A percentile compares a stretch with the other conserved stretches of the same genome.
Conservation (phyloP, 2,888 invertebrate species). For the Quadriops clusia region DNA sequence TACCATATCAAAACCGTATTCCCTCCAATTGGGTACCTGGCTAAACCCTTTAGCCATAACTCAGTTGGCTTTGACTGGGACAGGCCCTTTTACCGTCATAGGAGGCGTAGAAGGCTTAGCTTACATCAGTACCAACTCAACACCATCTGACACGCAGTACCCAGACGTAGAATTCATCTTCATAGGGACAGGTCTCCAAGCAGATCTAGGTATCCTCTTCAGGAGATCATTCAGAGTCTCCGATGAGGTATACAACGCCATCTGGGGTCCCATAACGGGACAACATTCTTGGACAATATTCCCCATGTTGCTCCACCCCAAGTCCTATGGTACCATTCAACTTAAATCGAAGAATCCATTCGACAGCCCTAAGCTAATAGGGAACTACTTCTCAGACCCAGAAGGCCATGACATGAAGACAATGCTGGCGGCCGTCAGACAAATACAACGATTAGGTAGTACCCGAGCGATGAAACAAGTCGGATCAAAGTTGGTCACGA, state of each 20-base stretch:
- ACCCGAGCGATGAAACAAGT: slow-evolving; percentile 49
- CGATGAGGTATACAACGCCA: slow-evolving; percentile 24
- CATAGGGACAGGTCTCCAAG: slow-evolving; percentile 43
- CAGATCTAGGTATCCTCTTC: slow-evolving; percentile 39
- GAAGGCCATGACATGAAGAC: slow-evolving; percentile 45
- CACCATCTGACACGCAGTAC: slow-evolving; percentile 32
- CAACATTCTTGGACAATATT: slow-evolving; percentile 39
- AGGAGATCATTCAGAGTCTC: slow-evolving; percentile 16
- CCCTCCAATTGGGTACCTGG: slow-evolving; percentile 10
- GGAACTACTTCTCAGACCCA: slow-evolving; percentile 43
- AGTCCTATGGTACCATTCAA: slow-evolving; percentile 40
- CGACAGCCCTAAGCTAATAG: slow-evolving; percentile 47
- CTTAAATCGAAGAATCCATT: slow-evolving; percentile 43
- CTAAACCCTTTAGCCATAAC: slow-evolving; percentile 25
- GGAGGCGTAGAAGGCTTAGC: slow-evolving; percentile 53
- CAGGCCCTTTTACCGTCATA: slow-evolving; percentile 42
- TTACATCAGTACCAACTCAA: slow-evolving; percentile 29
- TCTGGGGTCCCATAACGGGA: slow-evolving; percentile 34
- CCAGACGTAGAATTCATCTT: slow-evolving; percentile 57
- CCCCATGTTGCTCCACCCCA: slow-evolving; percentile 47
- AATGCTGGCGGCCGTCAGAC: slow-evolving; percentile 46
- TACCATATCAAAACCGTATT: slow-evolving; percentile 37
- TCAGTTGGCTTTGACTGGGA: slow-evolving; percentile 34
- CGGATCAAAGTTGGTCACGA: slow-evolving; percentile 30
- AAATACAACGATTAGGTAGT: slow-evolving; percentile 44